Evolutionary conservation across 2,113 vertebrate genomes (phyloP), one percentile per base, ranked within the genome.

Genomic region (Bujurquina vittata): DNA sequence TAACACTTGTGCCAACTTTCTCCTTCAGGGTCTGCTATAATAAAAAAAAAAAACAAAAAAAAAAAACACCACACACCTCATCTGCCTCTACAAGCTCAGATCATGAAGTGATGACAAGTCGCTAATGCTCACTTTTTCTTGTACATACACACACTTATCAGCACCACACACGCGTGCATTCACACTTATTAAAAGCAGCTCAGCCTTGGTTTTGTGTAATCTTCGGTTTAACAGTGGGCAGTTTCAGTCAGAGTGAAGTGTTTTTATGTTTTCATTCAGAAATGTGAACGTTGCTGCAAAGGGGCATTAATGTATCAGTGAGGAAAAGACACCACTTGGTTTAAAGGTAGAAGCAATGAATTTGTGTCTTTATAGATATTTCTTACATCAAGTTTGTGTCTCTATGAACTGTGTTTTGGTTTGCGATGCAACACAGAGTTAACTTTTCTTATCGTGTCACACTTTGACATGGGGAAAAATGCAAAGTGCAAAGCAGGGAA

Each of bases 221-320:
- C 82, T 77, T 75, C 84, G 84, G 29, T 84, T 79, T 77, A 75
- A 52, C 63, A 46, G 59, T 46, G 18, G 78, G 79, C 61, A 82
- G 78, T 88, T 79, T 90, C 74, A 31, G 82, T 86, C 77, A 81
- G 88, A 91, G 81, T 91, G 87, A 92, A 92, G 89, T 93, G 85
- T 87, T 93, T 88, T 89, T 89, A 60, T 84, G 75, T 90, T 93
- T 93, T 91, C 79, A 88, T 91, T 92, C 75, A 92, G 85, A 91
- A 96, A 96, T 95, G 95, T 95, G 94, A 95, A 94, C 56, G 73
- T 90, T 90, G 81, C 81, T 90, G 83, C 83, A 90, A 89, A 88
- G 59, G 94, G 95, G 94, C 94, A 95, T 96, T 95, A 94, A 90
- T 84, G 81, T 90, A 73, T 89, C 54, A 23, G 79, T 62, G 83